phyloP scores from a whole-genome alignment of 2,888 invertebrate genomes.

The Mesoligia furuncula region DNA sequence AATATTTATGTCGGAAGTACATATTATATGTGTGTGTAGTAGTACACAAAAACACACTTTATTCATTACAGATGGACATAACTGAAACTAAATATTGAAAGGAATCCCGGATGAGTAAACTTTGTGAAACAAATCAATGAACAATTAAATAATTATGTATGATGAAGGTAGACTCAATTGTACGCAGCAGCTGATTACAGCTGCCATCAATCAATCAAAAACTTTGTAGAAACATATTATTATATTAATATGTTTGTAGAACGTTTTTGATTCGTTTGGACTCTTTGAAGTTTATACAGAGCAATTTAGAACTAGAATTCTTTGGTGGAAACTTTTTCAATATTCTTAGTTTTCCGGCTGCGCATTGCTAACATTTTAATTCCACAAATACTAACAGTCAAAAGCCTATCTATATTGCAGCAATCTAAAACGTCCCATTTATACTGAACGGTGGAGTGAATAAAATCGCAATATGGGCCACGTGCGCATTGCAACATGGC shows the following conservation, averaged over 20 bases:
- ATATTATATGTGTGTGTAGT: no score
- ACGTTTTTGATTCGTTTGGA: background rate
- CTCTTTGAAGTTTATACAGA: background rate
- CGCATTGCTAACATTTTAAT: conserved; percentile 39
- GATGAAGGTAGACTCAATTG: background rate
- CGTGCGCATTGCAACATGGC: conserved; percentile 67
- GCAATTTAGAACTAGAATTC: background rate
- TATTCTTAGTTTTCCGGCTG: background rate
- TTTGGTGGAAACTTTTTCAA: conserved; percentile 22
- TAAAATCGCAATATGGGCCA: conserved; percentile 77
- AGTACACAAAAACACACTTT: conserved; percentile 7
- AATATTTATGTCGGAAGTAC: conserved; percentile 8
- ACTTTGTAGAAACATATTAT: no score
- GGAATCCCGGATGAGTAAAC: background rate
- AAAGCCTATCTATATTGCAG: conserved; percentile 54
- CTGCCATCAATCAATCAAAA: no score
- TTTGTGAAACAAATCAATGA: conserved; percentile 1
- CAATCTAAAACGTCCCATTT: conserved; percentile 65
- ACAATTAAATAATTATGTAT: background rate
- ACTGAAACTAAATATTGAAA: conserved; percentile 17
- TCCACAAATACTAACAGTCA: conserved; percentile 54
- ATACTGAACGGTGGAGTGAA: conserved; percentile 65
- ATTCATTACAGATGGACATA: background rate
- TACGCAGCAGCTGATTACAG: background rate
- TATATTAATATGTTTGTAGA: background rate